Base-by-base conservation (phyloP, 2,888 invertebrate genomes). In the Anodontia alba region DNA sequence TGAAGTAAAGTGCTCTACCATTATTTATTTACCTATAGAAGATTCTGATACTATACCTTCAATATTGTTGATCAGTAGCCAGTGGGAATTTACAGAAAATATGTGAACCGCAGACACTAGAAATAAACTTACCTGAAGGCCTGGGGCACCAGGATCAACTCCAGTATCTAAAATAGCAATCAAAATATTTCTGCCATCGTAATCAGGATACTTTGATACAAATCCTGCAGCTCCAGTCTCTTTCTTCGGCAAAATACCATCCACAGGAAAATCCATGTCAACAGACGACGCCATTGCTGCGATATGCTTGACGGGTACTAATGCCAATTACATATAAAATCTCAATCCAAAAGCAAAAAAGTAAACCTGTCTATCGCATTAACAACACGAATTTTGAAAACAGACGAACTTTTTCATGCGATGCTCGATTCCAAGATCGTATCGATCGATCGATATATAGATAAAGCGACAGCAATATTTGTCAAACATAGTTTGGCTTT, bases 141-240 rank as follows among this genome's bases (percentile, higher is more conserved):
- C 99, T 85, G 97, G 96, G 12, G 98, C 98, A 68, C 98, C 98
- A 33, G 99, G 99, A 96, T 99, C 99, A 75, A 99, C 98, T 12
- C 99, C 99, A 2, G 99, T 99, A 95, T 99, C 99, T 90, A 99
- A 97, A 94, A 99, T 97, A 62, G 99, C 99, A 94, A 99, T 98
- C 87, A 97, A 95, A 73, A 98, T 97, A 91, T 97, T 97, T 92
- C 98, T 96, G 54, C 99, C 99, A 96, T 99, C 98, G 94, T 97
- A 98, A 76, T 96, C 96, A 0, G 98, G 97, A 95, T 98, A 96
- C 95, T 98, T 98, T 90, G 96, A 96, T 83, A 98, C 95, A 95
- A 99, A 99, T 84, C 97, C 96, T 67, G 96, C 95, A 15, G 98
- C 98, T 81, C 97, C 98, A 38, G 99, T 99, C 95, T 99, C 99